Evolutionary conservation across 2,888 invertebrate species (phyloP).

Genomic region (Cotesia congregata): DNA sequence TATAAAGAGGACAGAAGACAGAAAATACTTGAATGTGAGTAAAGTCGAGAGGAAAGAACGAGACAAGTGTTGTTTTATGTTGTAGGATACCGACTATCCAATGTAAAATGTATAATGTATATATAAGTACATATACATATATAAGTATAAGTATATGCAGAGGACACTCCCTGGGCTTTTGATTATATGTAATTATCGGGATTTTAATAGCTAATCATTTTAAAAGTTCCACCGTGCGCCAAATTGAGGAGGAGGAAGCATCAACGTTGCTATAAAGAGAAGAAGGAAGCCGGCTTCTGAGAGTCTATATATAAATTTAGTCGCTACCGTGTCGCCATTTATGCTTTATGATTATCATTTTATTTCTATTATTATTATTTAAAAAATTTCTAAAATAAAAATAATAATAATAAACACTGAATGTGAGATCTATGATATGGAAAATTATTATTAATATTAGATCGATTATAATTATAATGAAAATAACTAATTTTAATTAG

Average conservation of each 20-base stretch:
- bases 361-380: constrained; percentile 6
- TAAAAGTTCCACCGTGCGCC: constrained; percentile 50
- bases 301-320: constrained; percentile 50
- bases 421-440: too few relatives aligned
- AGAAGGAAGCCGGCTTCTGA: constrained; percentile 67
- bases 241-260: constrained; percentile 38
- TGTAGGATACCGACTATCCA: constrained; percentile 21
- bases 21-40: constrained; percentile 15
- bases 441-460: too few relatives aligned
- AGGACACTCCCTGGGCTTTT: constrained; percentile 67
- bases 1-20: constrained; percentile 20
- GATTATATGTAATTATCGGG: constrained; percentile 70
- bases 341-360: constrained; percentile 30
- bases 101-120: too few relatives aligned
- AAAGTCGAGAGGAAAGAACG: constrained; percentile 2
- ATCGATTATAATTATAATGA: not conserved
- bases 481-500: constrained; percentile 3
- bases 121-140: constrained; percentile 39
- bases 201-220: constrained; percentile 71
- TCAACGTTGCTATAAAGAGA: constrained; percentile 38
- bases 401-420: too few relatives aligned
- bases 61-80: not conserved
- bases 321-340: constrained; percentile 64
- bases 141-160: constrained; percentile 55
- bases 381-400: not conserved